Percentiles rank a stretch among this genome's conserved stretches.
Evolutionary conservation across 2,888 invertebrate genomes (phyloP).

Genomic region (Calliphora vomitoria): DNA sequence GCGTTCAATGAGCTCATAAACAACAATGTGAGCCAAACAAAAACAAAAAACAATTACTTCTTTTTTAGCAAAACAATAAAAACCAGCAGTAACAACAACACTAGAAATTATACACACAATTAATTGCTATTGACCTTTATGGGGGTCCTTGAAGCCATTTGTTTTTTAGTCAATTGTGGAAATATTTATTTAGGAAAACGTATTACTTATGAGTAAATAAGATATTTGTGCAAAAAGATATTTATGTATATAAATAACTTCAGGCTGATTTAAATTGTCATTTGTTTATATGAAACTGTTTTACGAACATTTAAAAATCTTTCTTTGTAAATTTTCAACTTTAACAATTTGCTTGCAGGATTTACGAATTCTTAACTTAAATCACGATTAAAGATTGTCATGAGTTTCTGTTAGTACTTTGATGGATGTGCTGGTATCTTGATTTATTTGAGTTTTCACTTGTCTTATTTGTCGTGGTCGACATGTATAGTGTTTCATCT

Average conservation of each 20-base stretch:
- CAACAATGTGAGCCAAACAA: not conserved
- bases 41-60: constrained; percentile 10
- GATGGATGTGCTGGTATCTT: no score
- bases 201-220: not conserved
- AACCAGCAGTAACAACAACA: not conserved
- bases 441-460: no score
- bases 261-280: not conserved
- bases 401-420: no score
- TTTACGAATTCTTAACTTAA: no score
- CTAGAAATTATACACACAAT: not conserved
- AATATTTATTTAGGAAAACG: not conserved
- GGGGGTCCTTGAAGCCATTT: not conserved
- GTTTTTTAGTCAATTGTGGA: not conserved
- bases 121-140: not conserved
- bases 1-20: not conserved
- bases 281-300: not conserved
- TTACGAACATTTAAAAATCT: not conserved
- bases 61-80: not conserved
- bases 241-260: not conserved
- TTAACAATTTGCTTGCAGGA: no score
- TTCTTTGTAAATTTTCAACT: not conserved
- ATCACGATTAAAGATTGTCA: no score
- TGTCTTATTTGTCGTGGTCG: no score
- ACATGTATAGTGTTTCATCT: no score
- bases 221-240: not conserved